A percentile compares a stretch with the other conserved stretches of the same genome.
Conservation (phyloP, 2,888 invertebrate genomes). For the Leuctra nigra region DNA sequence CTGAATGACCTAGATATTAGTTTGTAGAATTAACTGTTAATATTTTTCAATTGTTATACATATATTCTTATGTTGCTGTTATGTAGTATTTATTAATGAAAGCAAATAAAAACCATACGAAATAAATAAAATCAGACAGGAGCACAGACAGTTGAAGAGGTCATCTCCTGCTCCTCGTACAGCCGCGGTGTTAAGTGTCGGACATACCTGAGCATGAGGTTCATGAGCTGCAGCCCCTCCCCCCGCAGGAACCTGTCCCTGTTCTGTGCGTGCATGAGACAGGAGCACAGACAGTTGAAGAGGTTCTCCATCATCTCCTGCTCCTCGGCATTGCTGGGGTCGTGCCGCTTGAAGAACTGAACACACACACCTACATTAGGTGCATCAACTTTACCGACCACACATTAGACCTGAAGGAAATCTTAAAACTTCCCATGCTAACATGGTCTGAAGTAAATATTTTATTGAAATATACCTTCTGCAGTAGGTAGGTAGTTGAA, state of each 20-base stretch:
- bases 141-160: conserved; percentile 95
- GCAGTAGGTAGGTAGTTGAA: too few relatives aligned
- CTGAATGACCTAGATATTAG: too few relatives aligned
- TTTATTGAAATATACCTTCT: too few relatives aligned
- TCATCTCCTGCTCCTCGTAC: too few relatives aligned
- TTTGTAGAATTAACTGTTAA: too few relatives aligned
- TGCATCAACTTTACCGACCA: neutral
- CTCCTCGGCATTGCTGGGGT: conserved; percentile 86
- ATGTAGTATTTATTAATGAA: too few relatives aligned
- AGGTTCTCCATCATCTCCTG: conserved; percentile 98
- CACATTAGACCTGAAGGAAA: neutral
- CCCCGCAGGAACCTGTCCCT: conserved; percentile 89
- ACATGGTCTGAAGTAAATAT: neutral
- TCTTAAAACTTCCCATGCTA: neutral
- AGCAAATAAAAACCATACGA: too few relatives aligned
- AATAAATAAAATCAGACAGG: conserved; percentile 87
- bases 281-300: conserved; percentile 92
- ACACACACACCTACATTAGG: neutral
- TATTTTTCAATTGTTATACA: too few relatives aligned
- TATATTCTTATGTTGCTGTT: too few relatives aligned
- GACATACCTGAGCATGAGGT: conserved; percentile 81
- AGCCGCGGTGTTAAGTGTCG: too few relatives aligned
- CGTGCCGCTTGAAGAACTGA: conserved; percentile 88
- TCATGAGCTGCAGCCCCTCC: conserved; percentile 98
- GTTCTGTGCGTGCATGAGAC: conserved; percentile 82